phyloP scores from a whole-genome alignment of 2,797 vertebrate genomes.

The Gephyroberyx darwinii region DNA sequence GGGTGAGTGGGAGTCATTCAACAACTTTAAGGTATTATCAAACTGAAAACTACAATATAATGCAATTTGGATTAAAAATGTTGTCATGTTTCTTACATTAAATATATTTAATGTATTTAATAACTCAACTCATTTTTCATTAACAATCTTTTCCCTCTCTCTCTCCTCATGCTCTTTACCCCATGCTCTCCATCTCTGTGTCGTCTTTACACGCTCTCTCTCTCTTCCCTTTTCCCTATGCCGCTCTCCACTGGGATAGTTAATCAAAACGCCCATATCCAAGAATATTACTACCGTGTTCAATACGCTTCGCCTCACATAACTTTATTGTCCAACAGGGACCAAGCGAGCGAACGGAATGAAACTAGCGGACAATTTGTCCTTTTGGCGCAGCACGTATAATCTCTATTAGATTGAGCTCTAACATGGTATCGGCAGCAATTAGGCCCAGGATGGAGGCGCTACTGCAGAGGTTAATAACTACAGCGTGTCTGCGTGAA shows the following conservation, averaged over 20 bases:
- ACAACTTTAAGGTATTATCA: background rate
- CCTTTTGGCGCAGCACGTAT: constrained; percentile 72
- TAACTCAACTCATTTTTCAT: background rate
- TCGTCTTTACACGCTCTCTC: constrained; percentile 5
- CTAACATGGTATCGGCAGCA: constrained; percentile 73
- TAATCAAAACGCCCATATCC: constrained; percentile 55
- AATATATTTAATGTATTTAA: background rate
- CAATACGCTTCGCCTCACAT: constrained; percentile 70
- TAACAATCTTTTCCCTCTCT: constrained; percentile 8
- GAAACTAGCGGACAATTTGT: constrained; percentile 73
- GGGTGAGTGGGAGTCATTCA: background rate
- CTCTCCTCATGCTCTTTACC: no score
- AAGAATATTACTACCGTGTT: constrained; percentile 68
- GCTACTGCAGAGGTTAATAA: constrained; percentile 73
- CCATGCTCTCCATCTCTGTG: background rate
- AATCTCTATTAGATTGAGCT: constrained; percentile 78
- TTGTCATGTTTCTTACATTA: background rate
- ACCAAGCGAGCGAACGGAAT: constrained; percentile 63
- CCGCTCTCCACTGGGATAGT: constrained; percentile 45
- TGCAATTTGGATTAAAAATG: background rate
- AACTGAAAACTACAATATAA: background rate
- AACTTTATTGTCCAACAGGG: constrained; percentile 72
- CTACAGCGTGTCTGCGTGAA: constrained; percentile 63
- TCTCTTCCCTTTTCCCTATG: constrained; percentile 7
- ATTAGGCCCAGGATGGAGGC: constrained; percentile 70